Percentiles rank a stretch among this genome's conserved stretches.
phyloP scores from a whole-genome alignment of 2,888 invertebrate species.

The Drosophila recens region DNA sequence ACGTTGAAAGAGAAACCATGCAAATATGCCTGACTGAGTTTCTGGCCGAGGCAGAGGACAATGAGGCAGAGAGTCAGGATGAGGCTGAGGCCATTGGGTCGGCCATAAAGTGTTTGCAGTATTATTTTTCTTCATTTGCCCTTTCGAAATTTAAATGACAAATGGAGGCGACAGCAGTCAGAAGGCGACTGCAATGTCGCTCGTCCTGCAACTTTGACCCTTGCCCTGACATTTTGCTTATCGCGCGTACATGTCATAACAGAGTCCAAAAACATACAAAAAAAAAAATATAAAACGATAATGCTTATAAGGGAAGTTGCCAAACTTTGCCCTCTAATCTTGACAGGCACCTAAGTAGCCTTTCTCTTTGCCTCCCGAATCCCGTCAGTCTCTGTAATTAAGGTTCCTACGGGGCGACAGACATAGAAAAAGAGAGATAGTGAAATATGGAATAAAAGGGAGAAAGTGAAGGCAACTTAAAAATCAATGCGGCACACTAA shows the following conservation, averaged over 20 bases:
- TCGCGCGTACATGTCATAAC: conserved; percentile 75
- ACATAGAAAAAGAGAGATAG: not conserved
- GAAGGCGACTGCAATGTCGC: conserved; percentile 33
- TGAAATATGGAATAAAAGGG: not conserved
- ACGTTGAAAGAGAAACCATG: conserved; percentile 47
- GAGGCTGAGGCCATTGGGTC: conserved; percentile 26
- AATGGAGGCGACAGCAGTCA: conserved; percentile 65
- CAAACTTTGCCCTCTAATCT: conserved; percentile 62
- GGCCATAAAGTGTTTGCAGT: conserved; percentile 56
- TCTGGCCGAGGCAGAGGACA: conserved; percentile 24
- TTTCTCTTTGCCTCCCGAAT: not conserved
- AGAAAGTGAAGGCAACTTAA: conserved; percentile 44
- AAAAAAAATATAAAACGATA: conserved; percentile 9
- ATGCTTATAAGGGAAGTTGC: conserved; percentile 42
- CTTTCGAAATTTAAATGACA: conserved; percentile 75
- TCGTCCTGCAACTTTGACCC: conserved; percentile 69
- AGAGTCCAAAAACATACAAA: conserved; percentile 39
- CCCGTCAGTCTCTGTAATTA: conserved; percentile 55
- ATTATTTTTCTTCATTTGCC: conserved; percentile 54
- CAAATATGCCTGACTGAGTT: conserved; percentile 56
- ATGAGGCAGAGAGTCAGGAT: not conserved
- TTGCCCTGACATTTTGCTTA: conserved; percentile 74
- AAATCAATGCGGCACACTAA: conserved; percentile 74
- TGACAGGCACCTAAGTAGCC: conserved; percentile 60
- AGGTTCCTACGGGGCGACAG: conserved; percentile 35